A percentile compares a stretch with the other conserved stretches of the same genome.
Conservation (phyloP, 2,888 invertebrate species). For the Notodonta ziczac region DNA sequence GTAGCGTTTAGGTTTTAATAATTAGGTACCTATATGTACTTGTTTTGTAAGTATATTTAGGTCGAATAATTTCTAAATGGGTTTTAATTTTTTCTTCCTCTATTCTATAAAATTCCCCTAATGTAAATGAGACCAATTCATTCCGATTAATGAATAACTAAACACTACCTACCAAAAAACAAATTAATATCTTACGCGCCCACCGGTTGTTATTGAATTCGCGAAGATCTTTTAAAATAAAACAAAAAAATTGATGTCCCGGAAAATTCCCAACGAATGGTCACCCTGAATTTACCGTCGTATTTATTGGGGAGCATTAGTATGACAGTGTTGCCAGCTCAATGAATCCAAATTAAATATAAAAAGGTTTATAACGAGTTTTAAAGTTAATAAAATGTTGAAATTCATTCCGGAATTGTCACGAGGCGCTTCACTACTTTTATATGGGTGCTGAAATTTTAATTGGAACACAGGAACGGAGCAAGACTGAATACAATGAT, state of each 20-base stretch:
- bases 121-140: no score
- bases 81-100: no score
- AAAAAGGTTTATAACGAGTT: conserved; percentile 23
- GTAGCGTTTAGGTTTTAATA: no score
- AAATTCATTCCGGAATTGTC: background rate
- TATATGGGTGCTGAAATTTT: conserved; percentile 11
- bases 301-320: conserved; percentile 43
- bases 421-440: background rate
- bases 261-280: conserved; percentile 8
- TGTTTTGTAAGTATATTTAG: no score
- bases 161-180: no score
- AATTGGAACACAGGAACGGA: conserved; percentile 14
- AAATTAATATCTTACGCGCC: background rate
- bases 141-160: no score
- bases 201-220: background rate
- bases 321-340: conserved; percentile 37
- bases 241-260: conserved; percentile 9
- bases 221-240: background rate
- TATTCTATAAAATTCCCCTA: no score
- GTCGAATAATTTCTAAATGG: background rate
- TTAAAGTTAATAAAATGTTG: conserved; percentile 6
- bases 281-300: conserved; percentile 25
- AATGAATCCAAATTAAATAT: conserved; percentile 47
- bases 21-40: no score
- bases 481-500: background rate